A percentile compares a stretch with the other conserved stretches of the same genome.
Evolutionary conservation across 2,113 vertebrate genomes (phyloP).

Genomic region (Hemibagrus wyckioides): DNA sequence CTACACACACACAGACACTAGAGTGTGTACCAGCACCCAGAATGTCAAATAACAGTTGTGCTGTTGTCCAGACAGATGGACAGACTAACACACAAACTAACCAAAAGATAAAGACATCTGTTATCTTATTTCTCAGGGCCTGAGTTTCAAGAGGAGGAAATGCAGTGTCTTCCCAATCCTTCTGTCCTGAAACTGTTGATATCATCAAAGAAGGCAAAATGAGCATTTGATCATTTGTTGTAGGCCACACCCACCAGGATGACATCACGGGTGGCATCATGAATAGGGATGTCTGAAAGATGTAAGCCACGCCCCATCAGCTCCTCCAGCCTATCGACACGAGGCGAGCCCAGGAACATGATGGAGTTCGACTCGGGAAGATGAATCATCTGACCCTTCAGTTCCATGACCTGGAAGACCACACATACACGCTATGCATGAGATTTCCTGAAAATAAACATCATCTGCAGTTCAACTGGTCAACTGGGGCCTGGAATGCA

Average conservation of each 20-base stretch:
- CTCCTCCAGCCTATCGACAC: constrained; percentile 96
- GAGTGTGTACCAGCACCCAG: background rate
- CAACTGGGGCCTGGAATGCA: background rate
- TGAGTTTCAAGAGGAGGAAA: too few relatives aligned
- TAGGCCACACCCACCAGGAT: constrained; percentile 79
- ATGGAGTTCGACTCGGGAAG: constrained; percentile 91
- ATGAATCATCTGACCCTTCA: constrained; percentile 99
- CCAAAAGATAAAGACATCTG: too few relatives aligned
- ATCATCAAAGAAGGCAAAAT: background rate
- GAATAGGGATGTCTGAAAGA: constrained; percentile 96
- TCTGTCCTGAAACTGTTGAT: too few relatives aligned
- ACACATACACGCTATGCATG: background rate
- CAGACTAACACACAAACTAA: too few relatives aligned
- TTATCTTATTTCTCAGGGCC: too few relatives aligned
- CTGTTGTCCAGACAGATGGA: too few relatives aligned
- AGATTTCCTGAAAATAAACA: background rate
- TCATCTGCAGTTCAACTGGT: background rate
- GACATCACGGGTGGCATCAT: constrained; percentile 94
- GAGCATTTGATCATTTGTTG: background rate
- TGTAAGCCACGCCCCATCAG: constrained; percentile 95
- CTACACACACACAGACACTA: background rate
- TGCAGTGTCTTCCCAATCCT: too few relatives aligned
- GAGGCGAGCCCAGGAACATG: constrained; percentile 94
- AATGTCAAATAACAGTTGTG: background rate
- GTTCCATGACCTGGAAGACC: constrained; percentile 89